Percentiles rank a stretch among this genome's conserved stretches.
Conservation (phyloP, 1,140 invertebrate species). For the Pseudomyrmex gracilis region DNA sequence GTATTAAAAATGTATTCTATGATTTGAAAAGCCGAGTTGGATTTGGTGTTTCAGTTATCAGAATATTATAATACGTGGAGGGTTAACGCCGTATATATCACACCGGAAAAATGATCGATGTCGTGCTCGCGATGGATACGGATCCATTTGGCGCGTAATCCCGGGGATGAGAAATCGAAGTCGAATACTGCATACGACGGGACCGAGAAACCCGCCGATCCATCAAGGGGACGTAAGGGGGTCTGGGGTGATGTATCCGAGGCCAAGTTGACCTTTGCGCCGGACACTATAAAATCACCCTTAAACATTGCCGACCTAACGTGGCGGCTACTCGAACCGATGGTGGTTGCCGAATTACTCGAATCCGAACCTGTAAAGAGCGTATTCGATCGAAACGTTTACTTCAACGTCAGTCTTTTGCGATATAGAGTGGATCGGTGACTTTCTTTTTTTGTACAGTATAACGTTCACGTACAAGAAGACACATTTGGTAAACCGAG, state of each 20-base stretch:
- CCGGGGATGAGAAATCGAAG: constrained; percentile 73
- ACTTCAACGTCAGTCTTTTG: constrained; percentile 69
- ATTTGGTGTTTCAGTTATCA: constrained; percentile 26
- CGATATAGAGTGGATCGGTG: constrained; percentile 61
- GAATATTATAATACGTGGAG: constrained; percentile 44
- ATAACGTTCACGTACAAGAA: background rate
- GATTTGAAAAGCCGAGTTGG: background rate
- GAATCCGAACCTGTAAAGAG: constrained; percentile 31
- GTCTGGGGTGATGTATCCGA: constrained; percentile 80
- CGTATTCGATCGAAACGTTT: constrained; percentile 49
- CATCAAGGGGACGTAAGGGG: constrained; percentile 70
- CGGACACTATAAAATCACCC: constrained; percentile 83
- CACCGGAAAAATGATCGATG: constrained; percentile 50
- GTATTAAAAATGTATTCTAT: background rate
- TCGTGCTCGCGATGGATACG: constrained; percentile 26
- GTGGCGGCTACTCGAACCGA: constrained; percentile 32
- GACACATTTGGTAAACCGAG: background rate
- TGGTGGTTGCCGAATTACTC: constrained; percentile 42
- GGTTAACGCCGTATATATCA: constrained; percentile 45
- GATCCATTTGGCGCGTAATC: constrained; percentile 72
- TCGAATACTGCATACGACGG: constrained; percentile 60
- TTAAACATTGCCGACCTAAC: constrained; percentile 72
- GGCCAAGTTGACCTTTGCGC: constrained; percentile 81
- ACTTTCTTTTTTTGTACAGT: constrained; percentile 16
- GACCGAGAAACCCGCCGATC: constrained; percentile 68